Evolutionary conservation across 2,113 vertebrate species (phyloP).

Genomic region (Vulpes lagopus): DNA sequence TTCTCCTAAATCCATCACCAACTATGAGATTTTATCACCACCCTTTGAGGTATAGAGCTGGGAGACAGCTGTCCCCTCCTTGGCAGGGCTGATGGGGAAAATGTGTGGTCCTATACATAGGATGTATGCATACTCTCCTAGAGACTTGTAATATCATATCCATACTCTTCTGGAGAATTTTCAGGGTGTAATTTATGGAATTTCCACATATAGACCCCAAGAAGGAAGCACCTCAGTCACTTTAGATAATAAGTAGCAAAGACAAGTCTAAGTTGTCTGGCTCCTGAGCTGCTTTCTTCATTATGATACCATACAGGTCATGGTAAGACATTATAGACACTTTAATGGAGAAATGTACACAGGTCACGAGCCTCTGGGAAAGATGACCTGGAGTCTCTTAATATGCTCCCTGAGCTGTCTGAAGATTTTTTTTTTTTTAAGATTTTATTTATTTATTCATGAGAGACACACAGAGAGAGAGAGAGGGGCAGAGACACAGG

Average conservation of each 20-base stretch:
- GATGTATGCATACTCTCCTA: neutral
- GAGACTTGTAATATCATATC: too few species aligned
- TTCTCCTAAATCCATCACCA: neutral
- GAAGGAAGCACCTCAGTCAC: neutral
- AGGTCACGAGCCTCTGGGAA: neutral
- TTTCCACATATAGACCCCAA: neutral
- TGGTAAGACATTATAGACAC: too few species aligned
- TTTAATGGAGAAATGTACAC: neutral
- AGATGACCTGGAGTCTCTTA: neutral
- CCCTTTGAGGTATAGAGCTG: rapidly evolving
- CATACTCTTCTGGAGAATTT: neutral
- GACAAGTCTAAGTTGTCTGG: neutral
- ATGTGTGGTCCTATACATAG: too few species aligned
- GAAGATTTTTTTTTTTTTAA: neutral
- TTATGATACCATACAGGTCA: neutral
- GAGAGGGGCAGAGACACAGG: too few species aligned
- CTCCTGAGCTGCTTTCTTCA: neutral
- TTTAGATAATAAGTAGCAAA: neutral
- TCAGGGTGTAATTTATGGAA: neutral
- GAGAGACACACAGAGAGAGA: too few species aligned
- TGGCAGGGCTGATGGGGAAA: neutral
- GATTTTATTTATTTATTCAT: too few species aligned
- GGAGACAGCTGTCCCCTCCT: rapidly evolving
- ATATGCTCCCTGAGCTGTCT: neutral
- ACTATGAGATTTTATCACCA: neutral